Evolutionary conservation across 2,888 invertebrate genomes (phyloP), one percentile per base, ranked within the genome.

Genomic region (Agonopterix alstromeriana): DNA sequence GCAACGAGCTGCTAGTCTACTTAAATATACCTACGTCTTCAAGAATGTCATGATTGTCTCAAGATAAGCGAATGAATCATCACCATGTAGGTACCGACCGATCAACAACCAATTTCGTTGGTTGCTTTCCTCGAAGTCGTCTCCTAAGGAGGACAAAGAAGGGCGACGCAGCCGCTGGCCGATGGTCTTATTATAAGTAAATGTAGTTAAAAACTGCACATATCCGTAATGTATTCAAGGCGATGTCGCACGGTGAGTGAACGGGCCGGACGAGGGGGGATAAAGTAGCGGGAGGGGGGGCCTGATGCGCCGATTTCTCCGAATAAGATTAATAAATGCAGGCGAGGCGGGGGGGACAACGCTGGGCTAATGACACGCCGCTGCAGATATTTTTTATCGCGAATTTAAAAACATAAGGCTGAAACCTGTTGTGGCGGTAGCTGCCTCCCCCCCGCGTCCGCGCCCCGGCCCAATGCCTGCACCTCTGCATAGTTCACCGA

Each of bases 301-400:
- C 35, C 10, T 36, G 53, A 54, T 52, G 54, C 54, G 53, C 50
- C 53, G 58, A 56, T 60, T 58, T 60, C 56, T 53, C 55, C 55
- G 56, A 60, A 55, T 55, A 53, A 56, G 55, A 58, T 55, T 56
- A 60, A 60, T 60, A 58, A 58, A 58, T 60, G 55, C 57, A 57
- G 17, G 49, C 44, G 45, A 48, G 46, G 48, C 14, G 50, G 47
- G 45, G 45, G 51, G 48, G 43, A 41, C 45, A 43, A 8, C 52
- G 52, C 47, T 48, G 52, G 58, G 61, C 58, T 61, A 60, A 61
- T 59, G 61, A 61, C 61, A 61, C 58, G 55, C 52, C 49, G 50
- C 48, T 48, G 54, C 54, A 53, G 50, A 57, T 53, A 50, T 54
- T 55, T 53, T 57, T 58, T 58, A 58, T 58, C 54, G 56, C 54